Evolutionary conservation across 1,140 invertebrate species (phyloP), one percentile per base, ranked within the genome.

Genomic region (Trichomalopsis sarcophagae): DNA sequence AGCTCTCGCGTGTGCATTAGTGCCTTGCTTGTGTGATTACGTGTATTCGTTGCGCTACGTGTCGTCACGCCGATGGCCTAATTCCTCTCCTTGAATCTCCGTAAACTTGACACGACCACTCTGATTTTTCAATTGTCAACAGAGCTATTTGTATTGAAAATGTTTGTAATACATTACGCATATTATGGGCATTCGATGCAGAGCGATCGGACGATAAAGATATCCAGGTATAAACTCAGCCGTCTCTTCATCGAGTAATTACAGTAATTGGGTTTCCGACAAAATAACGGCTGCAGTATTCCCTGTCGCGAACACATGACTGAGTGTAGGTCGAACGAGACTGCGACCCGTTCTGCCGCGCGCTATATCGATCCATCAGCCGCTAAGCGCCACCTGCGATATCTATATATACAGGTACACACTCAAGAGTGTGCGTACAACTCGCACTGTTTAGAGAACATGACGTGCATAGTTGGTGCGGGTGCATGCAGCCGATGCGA

Each of bases 301-400:
- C 14, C n/a, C 55, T n/a, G 55, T 62, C 55, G 21, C 21, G 17
- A 5, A n/a, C 1, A 21, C 21, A 62, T 62, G 17, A 55, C 33
- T 3, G n/a, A 7, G n/a, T 47, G 30, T 30, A 36, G 36, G 6
- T 36, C 33, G n/a, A n/a, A 11, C 50, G 27, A 5, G 33, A 27
- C 6, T 21, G 17, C 21, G 62, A 62, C 27, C 47, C 40, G 23
- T 4, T 73, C 27, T 9, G 66, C 30, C 17, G 36, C 27, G 66
- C 27, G 66, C 33, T 62, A 30, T 74, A 87, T 87, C 86, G 86
- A 87, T 87, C 86, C 79, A 21, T 55, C 82, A 21, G 74, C 82
- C 55, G 50, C 66, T 74, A 66, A 81, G 84, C 78, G 78, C 78
- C 78, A 75, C 78, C 84, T 81, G 77, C 44, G 4, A 80, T 71